These are phyloP conservation scores for Cephus runcator DNA, from an alignment of 2,888 invertebrate species.

Conservation along the genomic window DNA sequence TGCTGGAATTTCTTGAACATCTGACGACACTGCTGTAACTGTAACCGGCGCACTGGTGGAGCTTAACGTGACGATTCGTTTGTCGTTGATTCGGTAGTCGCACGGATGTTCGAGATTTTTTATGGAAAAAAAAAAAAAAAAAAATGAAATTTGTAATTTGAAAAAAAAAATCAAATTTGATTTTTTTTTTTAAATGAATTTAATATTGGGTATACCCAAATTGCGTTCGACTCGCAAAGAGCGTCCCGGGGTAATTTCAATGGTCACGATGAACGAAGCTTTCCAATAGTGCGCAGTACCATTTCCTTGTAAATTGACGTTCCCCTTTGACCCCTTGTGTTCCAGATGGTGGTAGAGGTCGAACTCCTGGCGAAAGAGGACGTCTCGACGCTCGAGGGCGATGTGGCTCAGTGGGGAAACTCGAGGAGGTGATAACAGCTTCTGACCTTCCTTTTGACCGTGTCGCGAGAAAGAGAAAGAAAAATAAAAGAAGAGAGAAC, in stretches of 20 bases:
- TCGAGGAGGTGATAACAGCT: slow-evolving; percentile 62
- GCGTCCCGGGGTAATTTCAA: background rate
- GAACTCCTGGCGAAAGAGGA: slow-evolving; percentile 42
- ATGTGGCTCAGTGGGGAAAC: slow-evolving; percentile 61
- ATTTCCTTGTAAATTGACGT: background rate
- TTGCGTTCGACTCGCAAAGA: background rate
- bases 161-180: background rate
- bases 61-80: too few species aligned
- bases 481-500: too few species aligned
- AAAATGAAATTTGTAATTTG: background rate
- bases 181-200: background rate
- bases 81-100: too few species aligned
- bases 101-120: too few species aligned
- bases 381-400: slow-evolving; percentile 47
- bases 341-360: slow-evolving; percentile 57
- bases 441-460: slow-evolving; percentile 59
- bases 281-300: slow-evolving; percentile 4
- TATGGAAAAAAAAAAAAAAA: too few species aligned
- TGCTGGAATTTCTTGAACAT: too few species aligned
- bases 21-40: too few species aligned
- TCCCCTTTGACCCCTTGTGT: slow-evolving; percentile 21
- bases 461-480: slow-evolving; percentile 19
- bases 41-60: too few species aligned
- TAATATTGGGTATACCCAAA: too few species aligned
- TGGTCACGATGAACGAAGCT: background rate